These are phyloP conservation scores for Betta splendens DNA, from an alignment of 2,797 vertebrate genomes.

Conservation along the genomic window DNA sequence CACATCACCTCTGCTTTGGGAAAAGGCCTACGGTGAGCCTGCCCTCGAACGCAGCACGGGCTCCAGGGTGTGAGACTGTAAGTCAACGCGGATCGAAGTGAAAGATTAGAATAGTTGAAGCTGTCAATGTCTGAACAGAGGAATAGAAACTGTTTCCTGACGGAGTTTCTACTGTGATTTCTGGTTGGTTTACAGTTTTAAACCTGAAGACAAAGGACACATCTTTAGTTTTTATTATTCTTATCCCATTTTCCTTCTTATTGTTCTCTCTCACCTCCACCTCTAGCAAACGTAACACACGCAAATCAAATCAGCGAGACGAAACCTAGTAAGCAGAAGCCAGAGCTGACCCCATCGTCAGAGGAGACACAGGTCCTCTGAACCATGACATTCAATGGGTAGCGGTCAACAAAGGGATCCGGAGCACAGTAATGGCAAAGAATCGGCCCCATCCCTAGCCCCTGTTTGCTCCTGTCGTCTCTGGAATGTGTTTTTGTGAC, in stretches of 20 bases:
- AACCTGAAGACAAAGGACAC: background rate
- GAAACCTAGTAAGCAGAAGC: constrained; percentile 62
- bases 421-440: constrained; percentile 52
- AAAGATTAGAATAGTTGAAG: constrained; percentile 2
- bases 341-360: constrained; percentile 24
- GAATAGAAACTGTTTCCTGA: background rate
- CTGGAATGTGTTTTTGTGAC: constrained; percentile 2
- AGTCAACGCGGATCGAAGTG: constrained; percentile 14
- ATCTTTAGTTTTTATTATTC: background rate
- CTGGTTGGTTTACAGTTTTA: constrained; percentile 14
- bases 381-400: constrained; percentile 47
- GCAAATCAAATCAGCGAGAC: constrained; percentile 45
- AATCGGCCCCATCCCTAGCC: constrained; percentile 18
- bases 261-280: no score
- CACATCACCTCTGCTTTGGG: constrained; percentile 76
- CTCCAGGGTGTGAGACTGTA: constrained; percentile 10
- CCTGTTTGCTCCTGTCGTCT: constrained; percentile 18
- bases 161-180: background rate
- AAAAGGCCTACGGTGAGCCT: constrained; percentile 59
- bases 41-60: constrained; percentile 56
- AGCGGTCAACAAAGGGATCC: constrained; percentile 49
- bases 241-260: constrained; percentile 25
- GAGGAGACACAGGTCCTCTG: constrained; percentile 41
- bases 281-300: no score
- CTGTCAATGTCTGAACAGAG: background rate